Evolutionary conservation across 53 echinoderm and acorn worm species (phyloP).

Genomic region (Actinopyga echinites): DNA sequence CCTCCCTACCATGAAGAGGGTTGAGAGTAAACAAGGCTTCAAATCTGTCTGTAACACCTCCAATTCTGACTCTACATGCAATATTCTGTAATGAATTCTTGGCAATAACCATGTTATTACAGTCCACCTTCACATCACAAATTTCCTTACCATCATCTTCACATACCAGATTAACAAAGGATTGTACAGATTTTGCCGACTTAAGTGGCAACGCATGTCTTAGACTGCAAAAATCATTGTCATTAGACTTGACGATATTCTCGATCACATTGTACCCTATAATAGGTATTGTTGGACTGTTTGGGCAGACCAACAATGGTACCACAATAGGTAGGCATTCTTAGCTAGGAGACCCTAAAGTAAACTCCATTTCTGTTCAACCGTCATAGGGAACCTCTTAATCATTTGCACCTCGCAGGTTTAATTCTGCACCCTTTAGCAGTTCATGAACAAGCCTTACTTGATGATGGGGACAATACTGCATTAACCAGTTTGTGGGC

Average conservation of each 20-base stretch:
- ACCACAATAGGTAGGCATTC: background rate
- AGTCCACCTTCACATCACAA: background rate
- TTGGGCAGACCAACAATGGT: slow-evolving; percentile 14
- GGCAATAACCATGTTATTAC: background rate
- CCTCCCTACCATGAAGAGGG: background rate
- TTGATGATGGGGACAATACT: background rate
- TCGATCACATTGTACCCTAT: slow-evolving; percentile 44
- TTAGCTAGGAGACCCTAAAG: background rate
- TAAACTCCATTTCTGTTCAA: slow-evolving; percentile 12
- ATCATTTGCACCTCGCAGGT: background rate
- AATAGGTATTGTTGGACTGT: slow-evolving; percentile 2
- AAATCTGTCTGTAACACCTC: background rate
- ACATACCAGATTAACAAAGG: background rate
- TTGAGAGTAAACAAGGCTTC: background rate
- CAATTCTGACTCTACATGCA: background rate
- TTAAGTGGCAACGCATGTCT: background rate
- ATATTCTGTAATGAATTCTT: background rate
- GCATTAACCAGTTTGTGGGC: slow-evolving; percentile 1
- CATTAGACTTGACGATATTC: background rate
- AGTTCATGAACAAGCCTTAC: background rate
- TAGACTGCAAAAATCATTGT: background rate
- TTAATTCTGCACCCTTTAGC: background rate
- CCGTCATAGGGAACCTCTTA: slow-evolving; percentile 11
- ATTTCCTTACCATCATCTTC: background rate
- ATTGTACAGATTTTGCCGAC: background rate